Percentiles rank a stretch among this genome's conserved stretches.
Evolutionary conservation across 2,797 vertebrate species (phyloP).

Genomic region (Sebastes matsubarae): DNA sequence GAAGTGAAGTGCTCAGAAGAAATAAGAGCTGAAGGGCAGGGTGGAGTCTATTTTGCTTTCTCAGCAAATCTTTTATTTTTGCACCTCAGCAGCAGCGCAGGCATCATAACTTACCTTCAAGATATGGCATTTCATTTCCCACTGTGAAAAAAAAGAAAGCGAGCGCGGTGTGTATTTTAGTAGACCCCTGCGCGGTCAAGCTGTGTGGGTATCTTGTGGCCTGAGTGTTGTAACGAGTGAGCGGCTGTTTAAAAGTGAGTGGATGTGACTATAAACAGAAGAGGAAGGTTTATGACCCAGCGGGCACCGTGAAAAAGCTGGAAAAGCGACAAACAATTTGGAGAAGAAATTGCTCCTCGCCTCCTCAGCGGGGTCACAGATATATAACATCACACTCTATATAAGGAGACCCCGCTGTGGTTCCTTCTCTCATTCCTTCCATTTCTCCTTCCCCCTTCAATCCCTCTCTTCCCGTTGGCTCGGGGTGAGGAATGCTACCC

Average conservation of each 20-base stretch:
- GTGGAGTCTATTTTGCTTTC: conserved; percentile 68
- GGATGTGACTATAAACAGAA: conserved; percentile 63
- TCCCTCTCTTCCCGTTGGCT: conserved; percentile 70
- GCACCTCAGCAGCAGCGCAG: conserved; percentile 53
- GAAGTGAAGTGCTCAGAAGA: conserved; percentile 37
- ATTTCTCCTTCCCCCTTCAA: conserved; percentile 46
- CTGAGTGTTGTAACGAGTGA: conserved; percentile 25
- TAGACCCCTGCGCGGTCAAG: conserved; percentile 38
- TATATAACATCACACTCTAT: conserved; percentile 54
- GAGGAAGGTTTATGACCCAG: conserved; percentile 41
- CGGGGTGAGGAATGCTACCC: conserved; percentile 77
- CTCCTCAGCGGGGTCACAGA: conserved; percentile 36
- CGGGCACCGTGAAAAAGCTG: conserved; percentile 27
- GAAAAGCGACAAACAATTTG: conserved; percentile 23
- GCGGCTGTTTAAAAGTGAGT: conserved; percentile 15
- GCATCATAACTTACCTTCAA: conserved; percentile 49
- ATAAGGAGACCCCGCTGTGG: conserved; percentile 56
- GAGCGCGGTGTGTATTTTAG: conserved; percentile 36
- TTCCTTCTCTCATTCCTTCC: conserved; percentile 60
- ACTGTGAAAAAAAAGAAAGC: conserved; percentile 21
- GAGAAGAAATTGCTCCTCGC: conserved; percentile 24
- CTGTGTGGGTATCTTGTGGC: conserved; percentile 45
- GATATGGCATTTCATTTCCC: conserved; percentile 43
- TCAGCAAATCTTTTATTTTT: conserved; percentile 71
- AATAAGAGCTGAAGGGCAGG: conserved; percentile 67